These are phyloP conservation scores for Cossypha niveicapilla DNA, from an alignment of 2,797 vertebrate genomes.

Conservation along the genomic window DNA sequence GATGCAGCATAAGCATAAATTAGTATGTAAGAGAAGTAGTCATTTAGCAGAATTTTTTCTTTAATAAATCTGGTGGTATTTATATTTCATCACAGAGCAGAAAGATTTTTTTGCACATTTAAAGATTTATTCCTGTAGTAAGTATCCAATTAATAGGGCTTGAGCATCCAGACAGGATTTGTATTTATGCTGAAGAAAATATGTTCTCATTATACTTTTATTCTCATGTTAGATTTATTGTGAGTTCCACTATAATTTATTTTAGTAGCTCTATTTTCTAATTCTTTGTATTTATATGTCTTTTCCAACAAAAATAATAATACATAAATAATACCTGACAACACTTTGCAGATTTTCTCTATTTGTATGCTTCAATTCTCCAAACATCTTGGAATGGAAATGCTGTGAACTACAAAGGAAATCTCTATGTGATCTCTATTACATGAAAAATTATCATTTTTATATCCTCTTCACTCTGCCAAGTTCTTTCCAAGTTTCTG, in stretches of 20 bases:
- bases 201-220: conserved; percentile 75
- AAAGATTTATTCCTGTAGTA: conserved; percentile 67
- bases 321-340: conserved; percentile 75
- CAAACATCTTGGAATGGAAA: conserved; percentile 44
- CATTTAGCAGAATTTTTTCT: conserved; percentile 59
- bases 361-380: conserved; percentile 68
- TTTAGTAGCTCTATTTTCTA: conserved; percentile 71
- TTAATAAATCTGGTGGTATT: conserved; percentile 62
- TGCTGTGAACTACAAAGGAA: conserved; percentile 66
- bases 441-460: conserved; percentile 66
- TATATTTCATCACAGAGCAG: conserved; percentile 66
- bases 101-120: conserved; percentile 63
- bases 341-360: conserved; percentile 53
- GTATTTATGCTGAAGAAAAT: conserved; percentile 74
- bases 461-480: conserved; percentile 48
- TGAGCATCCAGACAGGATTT: conserved; percentile 71
- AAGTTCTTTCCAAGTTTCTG: conserved; percentile 46
- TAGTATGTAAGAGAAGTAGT: conserved; percentile 56
- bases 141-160: conserved; percentile 74
- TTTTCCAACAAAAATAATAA: conserved; percentile 74
- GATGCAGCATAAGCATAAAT: conserved; percentile 53
- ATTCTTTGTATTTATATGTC: conserved; percentile 73
- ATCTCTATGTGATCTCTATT: conserved; percentile 52
- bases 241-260: conserved; percentile 70
- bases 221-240: conserved; percentile 70